Base-by-base conservation (phyloP, 2,888 invertebrate species). In the Seira sanloemensis region DNA sequence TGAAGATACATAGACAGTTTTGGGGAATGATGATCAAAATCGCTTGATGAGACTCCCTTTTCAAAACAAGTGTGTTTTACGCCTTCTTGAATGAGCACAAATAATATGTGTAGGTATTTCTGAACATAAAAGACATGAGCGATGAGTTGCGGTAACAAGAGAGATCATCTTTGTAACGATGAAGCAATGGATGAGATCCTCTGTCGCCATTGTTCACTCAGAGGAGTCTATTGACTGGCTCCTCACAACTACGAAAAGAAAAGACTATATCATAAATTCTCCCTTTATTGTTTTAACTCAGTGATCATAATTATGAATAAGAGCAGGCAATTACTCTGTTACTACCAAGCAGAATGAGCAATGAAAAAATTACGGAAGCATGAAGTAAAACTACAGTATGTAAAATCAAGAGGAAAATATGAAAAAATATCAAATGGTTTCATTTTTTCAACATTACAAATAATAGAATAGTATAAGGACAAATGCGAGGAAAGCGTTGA, bases 401-500 rank as follows among this genome's bases (percentile, higher is more conserved):
- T 21, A 9, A 62, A 62, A 62, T 16, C 50, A 50, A 23, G 7
- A 62, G 62, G 62, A 62, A 62, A 62, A 62, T 9, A 12, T 21
- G 21, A 62, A n/a, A n/a, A n/a, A n/a, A n/a, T n/a, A n/a, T n/a
- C n/a, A n/a, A n/a, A 21, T 1, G 62, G 21, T 62, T 62, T 62
- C 62, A 62, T 21, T 62, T 62, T 62, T 62, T 62, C 21, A n/a
- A 21, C 62, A 21, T 62, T 62, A 21, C 62, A 62, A 2, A 21
- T 21, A 37, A 5, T 37, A 37, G 12, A 37, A 37, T 12, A 37
- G 7, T 37, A 12, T 1, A 62, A 21, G 62, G 62, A 21, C 2
- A 62, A 62, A 62, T 62, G 62, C 21, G 62, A 62, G 21, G 62
- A 62, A 62, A 62, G 62, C 62, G 58, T 62, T 21, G 2, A 62